A percentile compares a stretch with the other conserved stretches of the same genome.
Evolutionary conservation across 2,797 vertebrate genomes (phyloP).

Genomic region (Novumbra hubbsi): DNA sequence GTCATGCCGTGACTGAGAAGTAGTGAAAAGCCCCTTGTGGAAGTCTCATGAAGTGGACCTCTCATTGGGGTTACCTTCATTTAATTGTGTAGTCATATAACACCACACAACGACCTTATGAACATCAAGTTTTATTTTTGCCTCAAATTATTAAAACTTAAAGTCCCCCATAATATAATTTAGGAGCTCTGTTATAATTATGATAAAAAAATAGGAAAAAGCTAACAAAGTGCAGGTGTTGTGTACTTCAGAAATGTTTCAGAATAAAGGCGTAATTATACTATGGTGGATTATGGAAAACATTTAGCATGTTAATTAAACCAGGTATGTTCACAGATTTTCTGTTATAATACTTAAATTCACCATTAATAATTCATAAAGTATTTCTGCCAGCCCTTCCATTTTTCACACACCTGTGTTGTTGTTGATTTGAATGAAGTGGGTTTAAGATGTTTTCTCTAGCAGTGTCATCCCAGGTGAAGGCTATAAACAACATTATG

Average conservation of each 20-base stretch:
- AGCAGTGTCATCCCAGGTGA: conserved; percentile 57
- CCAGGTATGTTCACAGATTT: conserved; percentile 84
- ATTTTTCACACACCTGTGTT: conserved; percentile 81
- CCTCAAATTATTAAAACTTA: conserved; percentile 48
- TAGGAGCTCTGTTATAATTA: conserved; percentile 63
- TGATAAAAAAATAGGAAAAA: conserved; percentile 57
- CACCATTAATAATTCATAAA: conserved; percentile 84
- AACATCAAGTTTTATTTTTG: conserved; percentile 53
- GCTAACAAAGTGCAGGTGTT: conserved; percentile 82
- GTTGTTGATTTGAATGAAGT: conserved; percentile 72
- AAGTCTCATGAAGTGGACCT: neutral
- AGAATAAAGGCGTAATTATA: conserved; percentile 83
- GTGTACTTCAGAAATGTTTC: conserved; percentile 75
- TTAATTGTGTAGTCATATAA: conserved; percentile 7
- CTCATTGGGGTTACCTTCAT: neutral
- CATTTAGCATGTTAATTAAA: conserved; percentile 82
- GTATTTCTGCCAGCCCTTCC: conserved; percentile 68
- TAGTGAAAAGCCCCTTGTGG: too few relatives aligned
- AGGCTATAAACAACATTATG: conserved; percentile 57
- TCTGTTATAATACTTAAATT: conserved; percentile 84
- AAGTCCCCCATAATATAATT: conserved; percentile 57
- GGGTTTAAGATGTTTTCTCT: conserved; percentile 39
- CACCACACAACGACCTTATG: conserved; percentile 27
- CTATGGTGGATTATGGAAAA: conserved; percentile 77
- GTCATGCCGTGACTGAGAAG: too few relatives aligned